phyloP scores from a whole-genome alignment of 2,888 invertebrate genomes.

The Cancer borealis region DNA sequence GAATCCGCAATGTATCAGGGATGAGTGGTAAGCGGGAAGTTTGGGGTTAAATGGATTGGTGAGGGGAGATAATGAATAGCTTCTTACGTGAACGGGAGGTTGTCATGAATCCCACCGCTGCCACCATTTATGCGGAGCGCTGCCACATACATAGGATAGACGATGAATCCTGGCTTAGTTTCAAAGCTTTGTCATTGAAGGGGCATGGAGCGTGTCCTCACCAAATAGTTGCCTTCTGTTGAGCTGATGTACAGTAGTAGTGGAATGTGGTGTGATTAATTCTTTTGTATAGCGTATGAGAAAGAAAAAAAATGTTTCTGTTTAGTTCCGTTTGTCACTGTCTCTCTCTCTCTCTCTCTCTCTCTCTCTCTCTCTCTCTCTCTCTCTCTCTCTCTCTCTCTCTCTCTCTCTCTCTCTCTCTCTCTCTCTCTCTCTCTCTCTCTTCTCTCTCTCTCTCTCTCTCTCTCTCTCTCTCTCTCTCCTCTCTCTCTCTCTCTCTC shows the following conservation, averaged over 20 bases:
- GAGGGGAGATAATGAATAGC: neutral
- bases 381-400: conserved; percentile 48
- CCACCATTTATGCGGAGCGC: neutral
- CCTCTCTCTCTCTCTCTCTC: neutral
- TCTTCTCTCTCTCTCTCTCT: neutral
- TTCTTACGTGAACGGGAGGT: neutral
- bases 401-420: conserved; percentile 39
- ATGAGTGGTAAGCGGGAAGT: neutral
- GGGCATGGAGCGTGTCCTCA: neutral
- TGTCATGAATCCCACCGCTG: neutral
- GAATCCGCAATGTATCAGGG: neutral
- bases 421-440: conserved; percentile 29
- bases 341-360: conserved; percentile 27
- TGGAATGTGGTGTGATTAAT: neutral
- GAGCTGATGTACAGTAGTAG: neutral
- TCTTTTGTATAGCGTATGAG: neutral
- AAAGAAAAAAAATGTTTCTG: neutral
- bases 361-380: conserved; percentile 44
- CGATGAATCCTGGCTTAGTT: neutral
- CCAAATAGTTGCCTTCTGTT: neutral
- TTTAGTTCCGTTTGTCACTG: neutral
- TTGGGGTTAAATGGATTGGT: neutral
- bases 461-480: neutral
- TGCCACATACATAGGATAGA: neutral
- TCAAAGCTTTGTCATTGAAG: neutral